These are phyloP conservation scores for Ptychobarbus kaznakovi DNA, from an alignment of 2,797 vertebrate species.

Conservation along the genomic window DNA sequence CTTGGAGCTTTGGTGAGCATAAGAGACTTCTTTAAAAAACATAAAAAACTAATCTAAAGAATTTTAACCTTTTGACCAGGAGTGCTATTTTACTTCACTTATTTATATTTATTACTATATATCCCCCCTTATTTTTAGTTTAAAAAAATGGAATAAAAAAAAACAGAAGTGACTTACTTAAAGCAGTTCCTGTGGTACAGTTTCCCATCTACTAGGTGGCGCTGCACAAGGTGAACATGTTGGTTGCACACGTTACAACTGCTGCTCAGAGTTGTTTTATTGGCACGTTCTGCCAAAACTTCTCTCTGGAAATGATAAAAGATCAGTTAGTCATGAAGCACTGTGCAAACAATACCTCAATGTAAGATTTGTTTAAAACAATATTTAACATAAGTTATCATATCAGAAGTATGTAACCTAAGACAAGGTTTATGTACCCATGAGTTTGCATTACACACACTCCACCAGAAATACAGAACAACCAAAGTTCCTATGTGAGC, in stretches of 20 bases:
- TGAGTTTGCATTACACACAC: not conserved
- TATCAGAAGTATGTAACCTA: not conserved
- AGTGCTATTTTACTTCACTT: too few species aligned
- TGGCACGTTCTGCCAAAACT: slow-evolving; percentile 65
- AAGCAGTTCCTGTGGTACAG: slow-evolving; percentile 97
- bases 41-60: too few species aligned
- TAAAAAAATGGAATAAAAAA: too few species aligned
- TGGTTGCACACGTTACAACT: slow-evolving; percentile 83
- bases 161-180: slow-evolving; percentile 76
- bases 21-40: too few species aligned
- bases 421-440: not conserved
- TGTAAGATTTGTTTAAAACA: not conserved
- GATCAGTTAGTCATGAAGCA: not conserved
- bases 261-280: slow-evolving; percentile 74
- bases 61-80: too few species aligned
- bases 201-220: slow-evolving; percentile 89
- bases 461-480: not conserved
- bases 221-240: slow-evolving; percentile 93
- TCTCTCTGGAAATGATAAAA: slow-evolving; percentile 66
- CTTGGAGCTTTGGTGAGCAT: not conserved
- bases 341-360: not conserved
- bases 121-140: too few species aligned
- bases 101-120: too few species aligned
- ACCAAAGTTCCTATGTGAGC: not conserved
- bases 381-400: not conserved